Evolutionary conservation across 2,888 invertebrate species (phyloP), one percentile per base, ranked within the genome.

Genomic region (Temnothorax rugatulus): DNA sequence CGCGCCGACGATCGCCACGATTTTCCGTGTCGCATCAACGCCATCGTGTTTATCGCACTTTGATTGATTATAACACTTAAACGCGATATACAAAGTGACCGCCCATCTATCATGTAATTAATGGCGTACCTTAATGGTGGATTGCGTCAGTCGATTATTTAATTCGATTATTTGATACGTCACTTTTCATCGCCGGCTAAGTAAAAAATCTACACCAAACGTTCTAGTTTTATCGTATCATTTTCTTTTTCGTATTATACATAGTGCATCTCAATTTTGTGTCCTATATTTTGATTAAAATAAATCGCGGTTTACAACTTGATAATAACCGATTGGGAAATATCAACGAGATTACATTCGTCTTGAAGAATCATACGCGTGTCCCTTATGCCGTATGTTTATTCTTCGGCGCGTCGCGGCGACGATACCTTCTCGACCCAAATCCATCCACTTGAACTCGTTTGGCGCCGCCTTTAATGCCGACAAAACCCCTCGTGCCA

Each of bases 381-480:
- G 4, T n/a, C 15, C 9, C 18, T 52, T 38, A 29, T 47, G 21
- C 47, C 38, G 15, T 34, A 68, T 41, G 69, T 77, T 77, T 77
- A 68, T 44, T 54, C 21, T 41, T 57, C 54, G 76, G 15, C 64
- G 64, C 76, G 66, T 21, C 38, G 29, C 41, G 44, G 18, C n/a
- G 34, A 29, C 29, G 54, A 76, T 76, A 76, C 41, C 52, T 68
- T 54, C 77, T 77, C 77, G 77, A 77, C 77, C 54, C 29, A 54
- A 44, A 57, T 77, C 54, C 77, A 69, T 69, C 71, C 69, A 69
- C 77, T 77, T 69, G 77, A 77, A 57, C 54, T 44, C 69, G 29
- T 57, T 77, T 54, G 69, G 41, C 69, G 71, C 54, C 77, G 41
- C 38, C 38, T 52, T 76, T 76, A 63, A 63, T 63, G n/a, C 66